Percentiles rank a stretch among this genome's conserved stretches.
Conservation (phyloP, 23 tunicate genomes). For the Aplidium turbinatum region DNA sequence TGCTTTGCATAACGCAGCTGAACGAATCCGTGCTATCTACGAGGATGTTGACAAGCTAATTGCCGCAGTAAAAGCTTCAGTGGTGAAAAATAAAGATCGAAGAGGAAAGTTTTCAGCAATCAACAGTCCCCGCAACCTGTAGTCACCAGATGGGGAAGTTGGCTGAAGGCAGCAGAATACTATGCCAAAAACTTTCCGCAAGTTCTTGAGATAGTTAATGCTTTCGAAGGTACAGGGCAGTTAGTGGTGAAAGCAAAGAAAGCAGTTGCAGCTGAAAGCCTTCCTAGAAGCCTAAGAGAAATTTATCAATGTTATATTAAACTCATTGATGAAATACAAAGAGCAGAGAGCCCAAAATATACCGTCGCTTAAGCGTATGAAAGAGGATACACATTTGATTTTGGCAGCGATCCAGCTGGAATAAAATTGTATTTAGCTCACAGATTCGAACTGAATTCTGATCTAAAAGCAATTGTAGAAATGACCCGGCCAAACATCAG, state of each 20-base stretch:
- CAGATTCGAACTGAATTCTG: constrained; percentile 8
- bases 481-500: constrained; percentile 26
- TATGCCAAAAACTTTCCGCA: constrained; percentile 34
- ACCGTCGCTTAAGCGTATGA: constrained; percentile 28
- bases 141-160: constrained; percentile 42
- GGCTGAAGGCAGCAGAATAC: constrained; percentile 34
- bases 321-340: constrained; percentile 12
- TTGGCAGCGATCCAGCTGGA: constrained; percentile 27
- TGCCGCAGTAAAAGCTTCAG: constrained; percentile 35
- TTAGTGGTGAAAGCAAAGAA: constrained; percentile 31
- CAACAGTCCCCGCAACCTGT: constrained; percentile 40
- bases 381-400: constrained; percentile 12
- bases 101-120: constrained; percentile 12
- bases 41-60: constrained; percentile 33
- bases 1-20: constrained; percentile 25
- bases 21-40: constrained; percentile 23
- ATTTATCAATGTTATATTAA: constrained; percentile 9
- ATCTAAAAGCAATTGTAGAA: constrained; percentile 25
- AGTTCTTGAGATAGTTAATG: constrained; percentile 28
- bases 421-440: constrained; percentile 7
- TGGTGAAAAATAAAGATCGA: constrained; percentile 23
- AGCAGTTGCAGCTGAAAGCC: constrained; percentile 12
- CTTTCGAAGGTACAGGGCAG: constrained; percentile 26
- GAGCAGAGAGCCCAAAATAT: constrained; percentile 27
- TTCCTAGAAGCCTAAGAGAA: constrained; percentile 21